Evolutionary conservation across 2,888 invertebrate genomes (phyloP), one percentile per base, ranked within the genome.

Genomic region (Macrophya annulata): DNA sequence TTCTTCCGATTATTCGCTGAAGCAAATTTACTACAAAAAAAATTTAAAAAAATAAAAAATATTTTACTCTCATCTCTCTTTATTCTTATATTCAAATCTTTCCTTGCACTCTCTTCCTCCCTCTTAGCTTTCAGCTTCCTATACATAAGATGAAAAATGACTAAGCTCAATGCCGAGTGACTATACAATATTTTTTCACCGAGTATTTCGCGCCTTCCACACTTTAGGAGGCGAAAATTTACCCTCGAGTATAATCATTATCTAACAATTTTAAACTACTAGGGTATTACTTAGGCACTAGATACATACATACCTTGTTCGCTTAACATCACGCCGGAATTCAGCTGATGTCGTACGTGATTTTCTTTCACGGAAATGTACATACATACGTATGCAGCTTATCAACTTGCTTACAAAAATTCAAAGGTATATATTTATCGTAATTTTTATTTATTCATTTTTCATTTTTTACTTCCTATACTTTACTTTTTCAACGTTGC

Each of bases 221-320:
- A 45, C 45, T 74, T 21, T n/a, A n/a, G 8, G 25, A 43, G 10
- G 72, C 45, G 72, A 45, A 74, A 21, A 74, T n/a, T 74, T 74
- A 17, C 72, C 72, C 45, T 5, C 21, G 72, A 45, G 45, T 74
- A 74, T 17, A 74, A 74, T 45, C 40, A 74, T 74, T 45, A 68
- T 37, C 37, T 15, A 74, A 74, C 72, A 74, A 74, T 74, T 74
- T 45, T 74, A 45, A 74, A 62, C 62, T 62, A 43, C 68, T 37
- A 68, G 68, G 68, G 37, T 68, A 25, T 21, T 37, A 62, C 31
- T 31, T 31, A 31, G 31, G 31, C 3, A 31, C 31, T 3, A 31
- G 31, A 31, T 31, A 31, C 31, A 31, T 31, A 31, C 31, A 31
- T 55, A 62, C 10, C 1, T 37, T 55, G n/a, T n/a, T 68, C 68